Percentiles rank a stretch among this genome's conserved stretches.
These are phyloP conservation scores for Neoaliturus tenellus DNA, from an alignment of 2,888 invertebrate genomes.

Conservation along the genomic window DNA sequence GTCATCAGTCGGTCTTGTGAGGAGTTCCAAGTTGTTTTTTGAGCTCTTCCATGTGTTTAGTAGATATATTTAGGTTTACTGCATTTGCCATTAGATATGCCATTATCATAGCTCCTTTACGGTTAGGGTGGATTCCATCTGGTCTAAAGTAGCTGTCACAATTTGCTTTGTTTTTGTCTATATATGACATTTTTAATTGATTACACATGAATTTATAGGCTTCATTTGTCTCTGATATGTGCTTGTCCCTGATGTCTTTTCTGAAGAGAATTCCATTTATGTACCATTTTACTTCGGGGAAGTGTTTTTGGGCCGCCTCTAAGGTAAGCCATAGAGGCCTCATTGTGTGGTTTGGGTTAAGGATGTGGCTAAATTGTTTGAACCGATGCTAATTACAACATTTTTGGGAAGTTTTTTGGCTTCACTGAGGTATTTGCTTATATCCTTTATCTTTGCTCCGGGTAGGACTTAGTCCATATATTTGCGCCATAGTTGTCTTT, in stretches of 20 bases:
- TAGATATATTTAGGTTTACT: too few relatives aligned
- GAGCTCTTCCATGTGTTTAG: too few relatives aligned
- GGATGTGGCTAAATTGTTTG: background rate
- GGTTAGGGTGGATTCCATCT: background rate
- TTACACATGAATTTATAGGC: slow-evolving; percentile 1
- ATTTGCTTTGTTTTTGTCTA: background rate
- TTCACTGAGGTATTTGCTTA: background rate
- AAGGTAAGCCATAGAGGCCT: background rate
- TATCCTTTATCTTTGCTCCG: background rate
- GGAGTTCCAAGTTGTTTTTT: too few relatives aligned
- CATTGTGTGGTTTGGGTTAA: background rate
- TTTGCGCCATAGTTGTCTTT: too few relatives aligned
- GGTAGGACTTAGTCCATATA: too few relatives aligned
- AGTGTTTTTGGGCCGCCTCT: background rate
- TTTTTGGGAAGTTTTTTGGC: background rate
- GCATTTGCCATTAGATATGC: background rate
- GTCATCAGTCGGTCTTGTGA: too few relatives aligned
- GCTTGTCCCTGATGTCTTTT: too few relatives aligned
- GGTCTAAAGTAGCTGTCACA: background rate
- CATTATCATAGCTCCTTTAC: background rate
- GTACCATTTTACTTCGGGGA: background rate
- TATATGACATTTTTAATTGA: background rate
- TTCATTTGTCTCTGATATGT: background rate
- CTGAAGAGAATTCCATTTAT: background rate
- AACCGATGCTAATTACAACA: background rate